phyloP scores from a whole-genome alignment of 2,797 vertebrate species.

The Sorex maritimensis region DNA sequence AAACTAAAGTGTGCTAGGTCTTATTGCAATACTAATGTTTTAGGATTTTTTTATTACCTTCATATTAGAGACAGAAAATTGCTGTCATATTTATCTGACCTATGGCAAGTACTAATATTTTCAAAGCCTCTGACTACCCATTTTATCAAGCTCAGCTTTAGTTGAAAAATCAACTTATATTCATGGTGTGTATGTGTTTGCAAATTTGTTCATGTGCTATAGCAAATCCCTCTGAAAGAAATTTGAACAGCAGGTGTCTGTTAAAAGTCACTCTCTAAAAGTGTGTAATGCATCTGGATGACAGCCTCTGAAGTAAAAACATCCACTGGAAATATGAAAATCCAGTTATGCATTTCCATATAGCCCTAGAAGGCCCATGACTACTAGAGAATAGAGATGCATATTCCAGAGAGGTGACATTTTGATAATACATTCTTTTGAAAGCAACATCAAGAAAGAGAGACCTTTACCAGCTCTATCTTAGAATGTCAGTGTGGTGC shows the following conservation, averaged over 20 bases:
- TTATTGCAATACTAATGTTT: conserved; percentile 1
- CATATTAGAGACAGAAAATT: conserved; percentile 27
- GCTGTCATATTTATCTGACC: conserved; percentile 24
- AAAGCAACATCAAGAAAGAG: conserved; percentile 68
- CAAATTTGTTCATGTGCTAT: background rate
- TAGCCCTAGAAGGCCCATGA: background rate
- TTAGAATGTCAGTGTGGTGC: conserved; percentile 76
- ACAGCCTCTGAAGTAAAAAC: conserved; percentile 52
- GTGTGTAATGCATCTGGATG: conserved; percentile 11
- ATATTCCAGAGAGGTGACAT: conserved; percentile 69
- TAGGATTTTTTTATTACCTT: conserved; percentile 58
- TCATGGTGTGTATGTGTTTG: background rate
- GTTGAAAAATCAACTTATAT: conserved; percentile 50
- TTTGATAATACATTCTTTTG: conserved; percentile 80
- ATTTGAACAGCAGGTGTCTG: background rate
- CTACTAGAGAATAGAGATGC: conserved; percentile 41
- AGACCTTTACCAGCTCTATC: conserved; percentile 74
- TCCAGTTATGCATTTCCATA: background rate
- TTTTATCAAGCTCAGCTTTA: conserved; percentile 7
- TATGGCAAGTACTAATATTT: conserved; percentile 40
- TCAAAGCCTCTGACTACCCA: conserved; percentile 36
- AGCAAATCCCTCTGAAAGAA: conserved; percentile 38
- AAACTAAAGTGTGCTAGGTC: conserved; percentile 16
- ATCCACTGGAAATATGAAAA: conserved; percentile 31
- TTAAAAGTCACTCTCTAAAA: conserved; percentile 49